A percentile compares a stretch with the other conserved stretches of the same genome.
Evolutionary conservation across 30 jellyfish, hydroid and myxozoan genomes (phyloP).

Genomic region (Phacellophora camtschatica): DNA sequence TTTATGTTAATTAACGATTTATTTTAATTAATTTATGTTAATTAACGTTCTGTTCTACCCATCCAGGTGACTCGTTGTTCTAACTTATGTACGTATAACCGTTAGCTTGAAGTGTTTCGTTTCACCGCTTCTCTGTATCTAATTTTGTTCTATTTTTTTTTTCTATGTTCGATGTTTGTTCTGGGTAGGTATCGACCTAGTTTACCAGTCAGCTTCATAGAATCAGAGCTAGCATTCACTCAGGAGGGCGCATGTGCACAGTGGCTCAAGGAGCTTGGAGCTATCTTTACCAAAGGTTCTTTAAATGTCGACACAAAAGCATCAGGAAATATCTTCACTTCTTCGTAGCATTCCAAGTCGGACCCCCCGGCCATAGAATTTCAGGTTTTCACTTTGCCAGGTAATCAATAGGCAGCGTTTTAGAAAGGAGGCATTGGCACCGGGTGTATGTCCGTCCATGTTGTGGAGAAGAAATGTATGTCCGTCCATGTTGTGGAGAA

Average conservation of each 20-base stretch:
- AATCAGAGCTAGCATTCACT: conserved; percentile 88
- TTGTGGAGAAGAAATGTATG: conserved; percentile 12
- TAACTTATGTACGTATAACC: too few species aligned
- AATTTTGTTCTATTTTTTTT: conserved; percentile 48
- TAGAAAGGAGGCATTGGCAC: background rate
- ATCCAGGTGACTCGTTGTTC: too few species aligned
- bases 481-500: too few species aligned
- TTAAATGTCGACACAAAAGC: conserved; percentile 95
- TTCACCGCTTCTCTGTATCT: conserved; percentile 13
- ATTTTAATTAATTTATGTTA: too few species aligned
- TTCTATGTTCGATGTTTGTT: conserved; percentile 62
- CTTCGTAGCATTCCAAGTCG: conserved; percentile 48
- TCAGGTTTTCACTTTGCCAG: conserved; percentile 40
- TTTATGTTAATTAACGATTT: too few species aligned
- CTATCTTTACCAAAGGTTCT: conserved; percentile 74
- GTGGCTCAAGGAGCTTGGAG: conserved; percentile 93
- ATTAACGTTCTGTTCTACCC: too few species aligned
- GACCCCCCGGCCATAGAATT: conserved; percentile 34
- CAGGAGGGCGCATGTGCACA: conserved; percentile 77
- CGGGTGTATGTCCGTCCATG: background rate
- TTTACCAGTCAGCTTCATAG: conserved; percentile 80
- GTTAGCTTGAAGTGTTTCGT: too few species aligned
- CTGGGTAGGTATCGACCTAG: conserved; percentile 99
- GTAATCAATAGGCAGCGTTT: background rate
- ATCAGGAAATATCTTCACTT: conserved; percentile 46